A percentile compares a stretch with the other conserved stretches of the same genome.
phyloP scores from a whole-genome alignment of 2,888 invertebrate genomes.

The Apoderus coryli region DNA sequence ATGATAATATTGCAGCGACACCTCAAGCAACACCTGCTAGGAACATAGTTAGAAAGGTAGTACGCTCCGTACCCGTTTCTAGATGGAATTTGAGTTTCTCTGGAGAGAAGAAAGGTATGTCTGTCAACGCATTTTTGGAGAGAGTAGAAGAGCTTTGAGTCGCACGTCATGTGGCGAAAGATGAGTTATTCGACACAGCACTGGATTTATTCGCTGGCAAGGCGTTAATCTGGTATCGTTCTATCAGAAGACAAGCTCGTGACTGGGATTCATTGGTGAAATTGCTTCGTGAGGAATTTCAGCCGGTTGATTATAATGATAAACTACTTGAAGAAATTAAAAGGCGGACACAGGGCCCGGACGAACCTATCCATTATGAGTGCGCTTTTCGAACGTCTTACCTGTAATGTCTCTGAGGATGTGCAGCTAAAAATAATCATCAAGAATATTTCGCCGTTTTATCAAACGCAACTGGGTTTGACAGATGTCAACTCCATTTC shows the following conservation, averaged over 20 bases:
- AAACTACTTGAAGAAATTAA: too few species aligned
- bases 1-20: too few species aligned
- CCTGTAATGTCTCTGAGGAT: conserved; percentile 7
- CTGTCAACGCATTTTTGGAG: conserved; percentile 6
- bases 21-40: too few species aligned
- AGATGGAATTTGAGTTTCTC: conserved; percentile 9
- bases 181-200: conserved; percentile 7
- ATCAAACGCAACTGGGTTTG: conserved; percentile 9
- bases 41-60: not conserved
- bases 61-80: conserved; percentile 6
- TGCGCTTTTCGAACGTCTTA: conserved; percentile 6
- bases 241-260: too few species aligned
- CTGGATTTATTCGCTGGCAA: conserved; percentile 8
- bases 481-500: conserved; percentile 8
- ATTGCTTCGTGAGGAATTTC: too few species aligned
- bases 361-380: conserved; percentile 9
- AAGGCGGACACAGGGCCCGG: too few species aligned
- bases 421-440: conserved; percentile 8
- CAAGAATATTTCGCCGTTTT: conserved; percentile 10
- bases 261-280: too few species aligned
- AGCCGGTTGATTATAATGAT: too few species aligned
- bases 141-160: conserved; percentile 6
- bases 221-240: too few species aligned
- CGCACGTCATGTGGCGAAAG: conserved; percentile 1
- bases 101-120: conserved; percentile 6